A percentile compares a stretch with the other conserved stretches of the same genome.
Conservation (phyloP, 2,888 invertebrate species). For the Congeria kusceri region DNA sequence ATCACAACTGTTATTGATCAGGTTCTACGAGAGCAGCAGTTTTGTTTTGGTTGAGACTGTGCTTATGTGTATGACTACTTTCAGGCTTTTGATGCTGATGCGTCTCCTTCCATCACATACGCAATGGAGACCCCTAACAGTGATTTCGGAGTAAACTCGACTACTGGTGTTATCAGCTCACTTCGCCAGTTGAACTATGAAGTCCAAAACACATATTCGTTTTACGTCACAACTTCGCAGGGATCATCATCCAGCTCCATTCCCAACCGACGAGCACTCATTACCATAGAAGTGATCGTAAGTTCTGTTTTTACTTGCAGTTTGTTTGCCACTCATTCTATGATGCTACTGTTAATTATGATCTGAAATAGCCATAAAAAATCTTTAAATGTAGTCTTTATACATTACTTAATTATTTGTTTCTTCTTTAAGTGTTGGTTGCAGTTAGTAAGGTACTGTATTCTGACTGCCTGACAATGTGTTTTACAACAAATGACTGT, state of each 20-base stretch:
- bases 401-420: no score
- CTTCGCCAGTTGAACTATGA: conserved; percentile 72
- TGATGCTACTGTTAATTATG: no score
- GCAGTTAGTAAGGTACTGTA: no score
- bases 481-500: no score
- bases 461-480: no score
- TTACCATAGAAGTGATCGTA: conserved; percentile 63
- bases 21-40: no score
- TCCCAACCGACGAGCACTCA: conserved; percentile 49
- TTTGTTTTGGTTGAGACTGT: no score
- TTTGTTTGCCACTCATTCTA: not conserved
- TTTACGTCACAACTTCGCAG: conserved; percentile 75
- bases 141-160: conserved; percentile 67
- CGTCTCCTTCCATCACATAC: conserved; percentile 37
- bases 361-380: no score
- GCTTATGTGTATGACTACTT: conserved; percentile 1
- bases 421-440: no score
- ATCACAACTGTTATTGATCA: no score
- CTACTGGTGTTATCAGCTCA: conserved; percentile 70
- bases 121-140: conserved; percentile 49
- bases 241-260: conserved; percentile 38
- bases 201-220: conserved; percentile 55
- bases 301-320: conserved; percentile 18
- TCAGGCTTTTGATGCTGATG: conserved; percentile 66
- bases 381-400: no score